phyloP scores from a whole-genome alignment of 1,140 invertebrate genomes.

The Bombus waltoni region DNA sequence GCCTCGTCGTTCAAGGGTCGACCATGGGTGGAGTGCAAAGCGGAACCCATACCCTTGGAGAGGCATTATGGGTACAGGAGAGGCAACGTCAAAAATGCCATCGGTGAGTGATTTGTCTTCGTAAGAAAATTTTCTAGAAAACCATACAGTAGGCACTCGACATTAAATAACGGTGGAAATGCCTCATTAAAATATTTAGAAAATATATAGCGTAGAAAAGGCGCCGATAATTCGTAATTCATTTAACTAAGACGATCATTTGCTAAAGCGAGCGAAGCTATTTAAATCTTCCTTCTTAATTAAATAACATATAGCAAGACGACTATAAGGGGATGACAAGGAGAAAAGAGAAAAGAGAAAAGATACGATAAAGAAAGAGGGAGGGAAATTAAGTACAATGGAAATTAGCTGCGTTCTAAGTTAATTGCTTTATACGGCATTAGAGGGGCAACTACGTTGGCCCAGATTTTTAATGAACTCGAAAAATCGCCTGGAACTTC shows the following conservation, averaged over 20 bases:
- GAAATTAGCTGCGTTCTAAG: constrained; percentile 20
- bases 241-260: not conserved
- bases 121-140: not conserved
- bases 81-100: constrained; percentile 77
- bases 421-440: constrained; percentile 18
- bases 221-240: not conserved
- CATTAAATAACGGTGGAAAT: not conserved
- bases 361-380: not conserved
- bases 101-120: constrained; percentile 71
- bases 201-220: not conserved
- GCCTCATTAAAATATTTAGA: not conserved
- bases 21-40: constrained; percentile 80
- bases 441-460: constrained; percentile 15
- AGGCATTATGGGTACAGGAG: constrained; percentile 80
- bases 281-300: not conserved
- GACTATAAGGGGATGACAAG: not conserved
- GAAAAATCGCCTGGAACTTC: constrained; percentile 47
- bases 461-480: constrained; percentile 54
- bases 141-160: not conserved
- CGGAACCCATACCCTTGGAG: constrained; percentile 79
- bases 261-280: not conserved
- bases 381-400: constrained; percentile 4
- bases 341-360: not conserved
- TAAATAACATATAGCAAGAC: not conserved
- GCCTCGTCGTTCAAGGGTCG: constrained; percentile 48